Evolutionary conservation across 2,797 vertebrate species (phyloP), one percentile per base, ranked within the genome.

Genomic region (Schizothorax lantsangensis): DNA sequence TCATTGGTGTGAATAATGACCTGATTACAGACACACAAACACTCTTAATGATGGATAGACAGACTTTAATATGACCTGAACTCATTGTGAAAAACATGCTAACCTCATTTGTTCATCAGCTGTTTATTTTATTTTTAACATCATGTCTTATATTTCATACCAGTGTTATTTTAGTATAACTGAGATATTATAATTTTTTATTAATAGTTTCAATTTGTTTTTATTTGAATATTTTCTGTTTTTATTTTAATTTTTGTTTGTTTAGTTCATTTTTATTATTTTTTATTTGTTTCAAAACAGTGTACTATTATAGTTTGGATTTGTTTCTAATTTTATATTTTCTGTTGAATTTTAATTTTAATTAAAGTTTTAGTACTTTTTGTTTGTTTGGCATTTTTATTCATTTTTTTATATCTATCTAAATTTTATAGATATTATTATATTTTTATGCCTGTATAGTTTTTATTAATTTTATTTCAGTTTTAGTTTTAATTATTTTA

Each of bases 1-100:
- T 73, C 52, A 85, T 54, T 72, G 5, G 21, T 82, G 43, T 72
- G 45, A 82, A 77, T 64, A 81, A 86, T 52, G 71, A 81, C 30
- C 71, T 45, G 47, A 30, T 68, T 66, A 71, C 33, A 66, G 6
- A 77, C 59, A 85, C n/a, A 81, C 6, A 52, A 45, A 78, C 26
- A 81, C 66, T 73, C 9, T 26, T 2, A 38, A 11, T 38, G 47
- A 82, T 26, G 5, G 66, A 71, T 73, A 59, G 33, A 26, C 68
- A 19, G 26, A 9, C 33, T 14, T n/a, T 36, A 52, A 38, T 19
- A 9, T 26, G 15, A 23, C 21, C 19, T 38, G 74, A 26, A 62
- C 57, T 11, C n/a, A 26, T 2, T 26, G 4, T 62, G n/a, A 78
- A 78, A 78, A 78, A 57, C 49, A 78, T 40, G 75, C 52, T 12